Base-by-base conservation (phyloP, 2,113 vertebrate species). In the Chinchilla lanigera region DNA sequence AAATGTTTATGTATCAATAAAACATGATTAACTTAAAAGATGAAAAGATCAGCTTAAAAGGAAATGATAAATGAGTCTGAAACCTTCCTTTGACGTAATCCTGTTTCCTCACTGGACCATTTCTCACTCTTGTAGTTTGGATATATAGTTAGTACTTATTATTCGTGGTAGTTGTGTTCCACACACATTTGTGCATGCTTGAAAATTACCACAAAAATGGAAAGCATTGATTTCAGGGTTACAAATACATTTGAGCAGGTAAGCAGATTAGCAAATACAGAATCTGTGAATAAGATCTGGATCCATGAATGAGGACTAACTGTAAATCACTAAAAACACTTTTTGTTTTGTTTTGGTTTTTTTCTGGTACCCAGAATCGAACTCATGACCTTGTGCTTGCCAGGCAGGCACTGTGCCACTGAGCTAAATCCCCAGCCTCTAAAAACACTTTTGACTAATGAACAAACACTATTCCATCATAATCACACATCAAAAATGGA, bases 41-140 rank as follows among this genome's bases (percentile, higher is more conserved):
- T 85, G 7, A 80, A 88, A 86, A 38, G 1, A 50, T 0, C 50
- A 20, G 81, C 19, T 56, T 41, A 83, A 91, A 86, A 54, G 35
- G 63, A 95, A 97, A 86, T 26, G 28, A 60, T 60, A 84, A 71
- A 47, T 77, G 67, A 91, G 33, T 75, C 67, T 5, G 71, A 94
- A 77, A 84, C 61, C 14, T 73, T 81, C 58, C 50, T 92, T 38
- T 89, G 73, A 97, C 75, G 54, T 41, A 60, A 69, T 52, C 56
- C 20, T 20, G 54, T n/a, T 35, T 91, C 58, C 56, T 93, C n/a
- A 73, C 9, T n/a, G 87, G 67, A 52, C 65, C 54, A 47, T 47
- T 81, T 93, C 71, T 89, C 63, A 50, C 44, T 58, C 56, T 5
- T 82, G 28, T 30, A 81, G 33, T 84, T 82, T 92, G 28, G 86